Evolutionary conservation across 2,113 vertebrate species (phyloP), one percentile per base, ranked within the genome.

Genomic region (Benthochromis sp.): DNA sequence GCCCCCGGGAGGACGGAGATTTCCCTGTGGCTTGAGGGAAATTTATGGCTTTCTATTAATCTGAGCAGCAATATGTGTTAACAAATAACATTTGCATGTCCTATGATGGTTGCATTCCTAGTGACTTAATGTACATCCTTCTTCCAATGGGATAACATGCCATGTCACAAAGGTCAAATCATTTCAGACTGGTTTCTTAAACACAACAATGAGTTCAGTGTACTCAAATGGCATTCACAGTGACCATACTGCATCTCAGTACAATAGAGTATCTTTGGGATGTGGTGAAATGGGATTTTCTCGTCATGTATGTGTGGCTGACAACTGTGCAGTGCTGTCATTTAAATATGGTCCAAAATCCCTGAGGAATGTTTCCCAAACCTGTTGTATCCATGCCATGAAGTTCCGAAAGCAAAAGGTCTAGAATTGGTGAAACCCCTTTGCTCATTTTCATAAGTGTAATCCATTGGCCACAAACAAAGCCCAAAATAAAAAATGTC

Each of bases 201-300:
- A 76, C 69, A 76, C 0, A 5, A 71, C 66, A 11, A 17, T 76
- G 40, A 47, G 21, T 47, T 19, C 69, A 76, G 40, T 29, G 69
- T 47, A 73, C 69, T 27, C n/a, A 71, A 24, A 43, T 24, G 63
- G 36, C 63, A 40, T 24, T 40, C n/a, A 9, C 12, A 43, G 66
- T 24, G 0, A 43, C 8, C 8, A 71, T 40, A 69, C 34, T 69
- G 19, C 0, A 43, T 43, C 38, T 43, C 8, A 71, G 0, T 43
- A 24, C 5, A 45, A 27, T 45, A 45, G 13, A 71, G 66, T 0
- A 71, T 0, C 66, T 71, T 43, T 4, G 38, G 38, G n/a, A 24
- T 71, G 38, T 43, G 36, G n/a, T 43, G 38, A 43, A 71, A 71
- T 43, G 36, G 66, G 66, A 43, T 40, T 40, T 43, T 71, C 69